Base-by-base conservation (phyloP, 92 coral and sea anemone genomes). In the Epizoanthus illoricatus region DNA sequence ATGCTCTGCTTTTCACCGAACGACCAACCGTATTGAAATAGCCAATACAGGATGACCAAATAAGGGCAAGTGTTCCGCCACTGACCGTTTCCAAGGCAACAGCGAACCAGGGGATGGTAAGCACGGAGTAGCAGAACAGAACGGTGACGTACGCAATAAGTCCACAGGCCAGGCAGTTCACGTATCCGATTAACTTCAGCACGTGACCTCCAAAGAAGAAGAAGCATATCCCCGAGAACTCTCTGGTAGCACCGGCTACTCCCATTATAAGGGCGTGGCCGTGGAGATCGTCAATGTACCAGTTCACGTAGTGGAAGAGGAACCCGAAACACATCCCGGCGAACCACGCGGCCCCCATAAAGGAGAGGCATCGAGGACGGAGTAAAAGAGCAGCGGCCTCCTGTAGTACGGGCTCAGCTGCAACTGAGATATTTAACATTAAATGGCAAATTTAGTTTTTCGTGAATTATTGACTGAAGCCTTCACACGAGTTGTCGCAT, bases 251-350 rank as follows among this genome's bases (percentile, higher is more conserved):
- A 3, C 97, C 97, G 0, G 99, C 97, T 19, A 93, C 93, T 6
- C 98, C 99, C 99, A 97, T 97, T 12, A 87, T 84, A 2, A 91
- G 17, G 36, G 97, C 85, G 10, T 94, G 79, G 9, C 99, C 99
- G 17, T 90, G 88, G 11, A 87, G 79, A 81, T 94, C 97, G 67
- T 97, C 99, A 41, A 97, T 90, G 73, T 76, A 91, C 99, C 99
- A 97, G 89, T 93, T 93, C 33, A 97, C 98, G 40, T 94, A 97
- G 71, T 97, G 97, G 65, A 97, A 89, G 62, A 97, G 85, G 59
- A 93, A 91, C 10, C 99, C 99, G 47, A 84, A 92, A 73, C 99
- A 93, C 63, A 90, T 84, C 56, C 99, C 99, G 16, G 93, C 91
- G 81, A 91, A 97, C 52, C 90, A 85, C 13, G 94, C 90, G 40